These are phyloP conservation scores for Onychostoma macrolepis DNA, from an alignment of 2,113 vertebrate species.

Conservation along the genomic window DNA sequence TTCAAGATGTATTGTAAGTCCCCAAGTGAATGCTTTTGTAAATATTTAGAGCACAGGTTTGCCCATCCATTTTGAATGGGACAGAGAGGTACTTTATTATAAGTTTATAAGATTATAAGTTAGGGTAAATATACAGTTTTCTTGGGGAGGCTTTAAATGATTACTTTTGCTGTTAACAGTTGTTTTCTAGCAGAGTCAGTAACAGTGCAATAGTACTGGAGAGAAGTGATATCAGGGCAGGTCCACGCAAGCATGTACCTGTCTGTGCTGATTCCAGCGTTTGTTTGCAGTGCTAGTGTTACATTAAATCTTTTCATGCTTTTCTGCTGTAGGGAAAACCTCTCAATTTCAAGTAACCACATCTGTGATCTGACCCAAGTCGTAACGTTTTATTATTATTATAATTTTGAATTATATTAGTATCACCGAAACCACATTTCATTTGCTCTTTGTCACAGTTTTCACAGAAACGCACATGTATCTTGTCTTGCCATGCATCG, in stretches of 20 bases:
- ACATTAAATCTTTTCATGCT: slow-evolving; percentile 62
- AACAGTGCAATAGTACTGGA: neutral
- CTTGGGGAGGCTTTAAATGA: neutral
- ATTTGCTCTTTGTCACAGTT: slow-evolving; percentile 17
- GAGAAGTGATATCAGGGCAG: slow-evolving; percentile 59
- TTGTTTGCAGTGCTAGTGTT: slow-evolving; percentile 60
- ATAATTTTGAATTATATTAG: neutral
- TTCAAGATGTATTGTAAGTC: neutral
- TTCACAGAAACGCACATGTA: neutral
- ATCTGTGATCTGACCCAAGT: neutral
- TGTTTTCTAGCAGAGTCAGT: slow-evolving; percentile 21
- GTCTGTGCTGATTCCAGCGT: slow-evolving; percentile 62
- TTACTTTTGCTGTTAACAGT: slow-evolving; percentile 7
- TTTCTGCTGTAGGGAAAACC: slow-evolving; percentile 23
- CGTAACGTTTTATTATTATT: neutral
- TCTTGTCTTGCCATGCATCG: slow-evolving; percentile 24
- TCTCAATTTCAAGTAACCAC: slow-evolving; percentile 1
- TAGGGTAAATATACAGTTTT: neutral
- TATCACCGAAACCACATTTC: neutral
- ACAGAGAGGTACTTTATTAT: neutral
- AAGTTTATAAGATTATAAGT: neutral
- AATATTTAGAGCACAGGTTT: neutral
- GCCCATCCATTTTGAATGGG: neutral
- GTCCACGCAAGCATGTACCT: slow-evolving; percentile 68
- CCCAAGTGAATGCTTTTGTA: neutral